Evolutionary conservation across 2,888 invertebrate genomes (phyloP).

Genomic region (Orthonychiurus folsomi): DNA sequence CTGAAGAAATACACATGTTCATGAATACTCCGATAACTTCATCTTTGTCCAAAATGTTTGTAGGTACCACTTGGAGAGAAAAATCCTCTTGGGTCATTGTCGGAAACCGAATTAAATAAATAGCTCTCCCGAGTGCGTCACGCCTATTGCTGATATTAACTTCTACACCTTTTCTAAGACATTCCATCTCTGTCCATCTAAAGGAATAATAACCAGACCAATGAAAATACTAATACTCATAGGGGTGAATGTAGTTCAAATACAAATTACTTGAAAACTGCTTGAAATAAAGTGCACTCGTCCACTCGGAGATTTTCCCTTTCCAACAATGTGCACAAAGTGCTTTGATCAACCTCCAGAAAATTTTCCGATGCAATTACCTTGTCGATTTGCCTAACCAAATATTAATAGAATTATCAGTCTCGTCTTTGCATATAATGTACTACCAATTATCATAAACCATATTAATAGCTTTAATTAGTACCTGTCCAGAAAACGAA

Average conservation of each 20-base stretch:
- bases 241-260: slow-evolving; percentile 7
- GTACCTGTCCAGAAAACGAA: slow-evolving; percentile 65
- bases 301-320: slow-evolving; percentile 68
- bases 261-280: slow-evolving; percentile 52
- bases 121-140: slow-evolving; percentile 58
- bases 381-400: slow-evolving; percentile 44
- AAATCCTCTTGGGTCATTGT: slow-evolving; percentile 80
- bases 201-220: not conserved
- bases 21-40: slow-evolving; percentile 66
- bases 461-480: not conserved
- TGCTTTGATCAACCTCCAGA: slow-evolving; percentile 70
- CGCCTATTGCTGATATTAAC: slow-evolving; percentile 61
- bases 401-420: not conserved
- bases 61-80: slow-evolving; percentile 65
- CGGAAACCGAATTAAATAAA: slow-evolving; percentile 67
- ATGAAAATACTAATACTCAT: not conserved
- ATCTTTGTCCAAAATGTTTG: slow-evolving; percentile 63
- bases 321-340: slow-evolving; percentile 64
- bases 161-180: slow-evolving; percentile 56
- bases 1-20: slow-evolving; percentile 48
- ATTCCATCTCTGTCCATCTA: slow-evolving; percentile 69
- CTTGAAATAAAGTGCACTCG: slow-evolving; percentile 68
- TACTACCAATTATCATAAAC: too few species aligned
- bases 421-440: too few species aligned
- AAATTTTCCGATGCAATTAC: slow-evolving; percentile 71